These are phyloP conservation scores for Hassar affinis DNA, from an alignment of 2,113 vertebrate species.

Conservation along the genomic window DNA sequence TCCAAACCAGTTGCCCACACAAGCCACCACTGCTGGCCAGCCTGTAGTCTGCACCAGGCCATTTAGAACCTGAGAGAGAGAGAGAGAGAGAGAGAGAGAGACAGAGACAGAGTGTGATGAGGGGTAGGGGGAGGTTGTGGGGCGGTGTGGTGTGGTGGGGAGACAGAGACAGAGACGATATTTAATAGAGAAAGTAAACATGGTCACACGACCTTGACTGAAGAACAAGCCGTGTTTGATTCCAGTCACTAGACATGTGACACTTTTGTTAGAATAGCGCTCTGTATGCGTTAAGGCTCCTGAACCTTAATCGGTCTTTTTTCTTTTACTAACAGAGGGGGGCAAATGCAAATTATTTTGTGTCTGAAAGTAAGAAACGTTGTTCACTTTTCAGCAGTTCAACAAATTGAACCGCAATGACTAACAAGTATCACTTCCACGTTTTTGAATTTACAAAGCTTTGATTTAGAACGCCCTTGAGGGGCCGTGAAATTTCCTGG, in stretches of 20 bases:
- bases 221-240: constrained; percentile 10
- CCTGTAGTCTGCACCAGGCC: constrained; percentile 93
- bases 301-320: background rate
- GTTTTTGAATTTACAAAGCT: background rate
- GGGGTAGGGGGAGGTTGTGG: background rate
- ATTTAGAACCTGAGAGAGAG: constrained; percentile 78
- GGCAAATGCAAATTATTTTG: background rate
- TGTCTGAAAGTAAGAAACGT: background rate
- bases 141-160: too few species aligned
- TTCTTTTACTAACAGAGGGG: background rate
- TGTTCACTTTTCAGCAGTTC: background rate
- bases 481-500: background rate
- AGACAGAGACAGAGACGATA: background rate
- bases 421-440: constrained; percentile 37
- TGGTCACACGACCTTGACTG: background rate
- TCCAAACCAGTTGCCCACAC: constrained; percentile 96
- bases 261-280: constrained; percentile 4
- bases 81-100: constrained; percentile 11
- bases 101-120: background rate
- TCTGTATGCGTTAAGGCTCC: background rate
- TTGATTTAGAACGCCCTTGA: background rate
- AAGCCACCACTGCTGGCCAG: constrained; percentile 92
- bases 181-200: background rate
- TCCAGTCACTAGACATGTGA: constrained; percentile 39
- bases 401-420: background rate